Percentiles rank a stretch among this genome's conserved stretches.
Evolutionary conservation across 2,797 vertebrate genomes (phyloP).

Genomic region (Remorina albescens): DNA sequence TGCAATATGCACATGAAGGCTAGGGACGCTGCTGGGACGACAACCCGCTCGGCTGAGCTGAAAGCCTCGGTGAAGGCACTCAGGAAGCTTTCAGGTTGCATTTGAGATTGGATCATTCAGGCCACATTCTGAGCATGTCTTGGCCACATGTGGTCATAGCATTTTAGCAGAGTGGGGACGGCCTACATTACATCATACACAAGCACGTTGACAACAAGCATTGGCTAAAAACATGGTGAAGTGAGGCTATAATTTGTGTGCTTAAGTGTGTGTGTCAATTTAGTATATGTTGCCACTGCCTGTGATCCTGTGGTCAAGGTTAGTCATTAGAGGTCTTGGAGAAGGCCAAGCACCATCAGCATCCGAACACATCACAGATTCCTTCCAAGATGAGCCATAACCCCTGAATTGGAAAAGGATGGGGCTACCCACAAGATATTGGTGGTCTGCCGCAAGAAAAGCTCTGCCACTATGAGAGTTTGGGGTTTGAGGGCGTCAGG

Average conservation of each 20-base stretch:
- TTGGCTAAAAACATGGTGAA: too few species aligned
- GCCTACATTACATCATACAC: too few species aligned
- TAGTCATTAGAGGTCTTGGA: conserved; percentile 37
- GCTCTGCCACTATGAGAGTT: conserved; percentile 24
- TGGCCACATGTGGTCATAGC: too few species aligned
- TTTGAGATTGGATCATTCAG: too few species aligned
- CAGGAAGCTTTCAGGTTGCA: too few species aligned
- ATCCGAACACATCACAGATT: conserved; percentile 26
- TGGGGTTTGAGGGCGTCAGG: conserved; percentile 34
- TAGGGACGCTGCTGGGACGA: neutral
- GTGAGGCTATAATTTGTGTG: neutral
- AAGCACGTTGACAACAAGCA: too few species aligned
- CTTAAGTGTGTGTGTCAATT: conserved; percentile 10
- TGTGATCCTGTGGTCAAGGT: conserved; percentile 35
- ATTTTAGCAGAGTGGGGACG: too few species aligned
- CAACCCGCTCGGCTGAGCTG: neutral
- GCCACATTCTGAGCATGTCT: too few species aligned
- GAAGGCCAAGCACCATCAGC: neutral
- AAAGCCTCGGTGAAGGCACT: neutral
- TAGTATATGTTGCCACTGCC: conserved; percentile 20
- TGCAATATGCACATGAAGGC: neutral
- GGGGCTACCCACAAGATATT: conserved; percentile 31
- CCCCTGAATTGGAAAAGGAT: conserved; percentile 52
- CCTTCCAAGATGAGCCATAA: conserved; percentile 42
- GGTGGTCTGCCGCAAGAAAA: conserved; percentile 48